Base-by-base conservation (phyloP, 2,113 vertebrate species). In the Podilymbus podiceps region DNA sequence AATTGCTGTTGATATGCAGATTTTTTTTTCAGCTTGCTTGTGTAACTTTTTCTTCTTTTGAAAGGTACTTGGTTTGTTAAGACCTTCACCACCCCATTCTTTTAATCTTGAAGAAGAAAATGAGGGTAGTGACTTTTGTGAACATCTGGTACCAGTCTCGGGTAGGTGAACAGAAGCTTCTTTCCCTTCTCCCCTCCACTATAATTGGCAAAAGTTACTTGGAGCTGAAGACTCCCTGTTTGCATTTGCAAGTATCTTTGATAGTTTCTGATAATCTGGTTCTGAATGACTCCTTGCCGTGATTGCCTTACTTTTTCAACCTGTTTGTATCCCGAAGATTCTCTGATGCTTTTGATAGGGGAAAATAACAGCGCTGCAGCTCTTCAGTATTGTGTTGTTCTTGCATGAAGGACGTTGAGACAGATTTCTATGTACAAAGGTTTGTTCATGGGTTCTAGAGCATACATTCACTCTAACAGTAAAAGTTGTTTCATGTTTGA, bases 21-120 rank as follows among this genome's bases (percentile, higher is more conserved):
- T 24, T 62, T 38, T 38, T 88, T 59, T 19, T 59, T 67, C 19
- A 76, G 40, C 23, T 20, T 84, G 33, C 18, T 62, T 90, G 7
- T 67, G 16, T 72, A 50, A 90, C 14, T 38, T 30, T n/a, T 85
- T 95, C 79, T 78, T 86, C 24, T 87, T 78, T 97, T 92, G 89
- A 77, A 83, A 99, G 99, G 97, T 92, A 73, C 91, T 98, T 81
- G 92, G 93, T 89, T 97, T 98, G 68, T 97, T 99, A 42, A 97
- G 97, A 27, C 94, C 98, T 74, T 98, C 96, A 96, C 94, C 97
- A 69, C 95, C 95, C 7, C 85, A 97, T 49, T 99, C 97, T 7
- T 98, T 97, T 96, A 93, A 98, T 80, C 97, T 98, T 50, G 97
- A 96, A 55, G 98, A 99, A 38, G 95, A 97, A 98, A 97, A 98